These are phyloP conservation scores for Pipra filicauda DNA, from an alignment of 2,113 vertebrate genomes.

Conservation along the genomic window DNA sequence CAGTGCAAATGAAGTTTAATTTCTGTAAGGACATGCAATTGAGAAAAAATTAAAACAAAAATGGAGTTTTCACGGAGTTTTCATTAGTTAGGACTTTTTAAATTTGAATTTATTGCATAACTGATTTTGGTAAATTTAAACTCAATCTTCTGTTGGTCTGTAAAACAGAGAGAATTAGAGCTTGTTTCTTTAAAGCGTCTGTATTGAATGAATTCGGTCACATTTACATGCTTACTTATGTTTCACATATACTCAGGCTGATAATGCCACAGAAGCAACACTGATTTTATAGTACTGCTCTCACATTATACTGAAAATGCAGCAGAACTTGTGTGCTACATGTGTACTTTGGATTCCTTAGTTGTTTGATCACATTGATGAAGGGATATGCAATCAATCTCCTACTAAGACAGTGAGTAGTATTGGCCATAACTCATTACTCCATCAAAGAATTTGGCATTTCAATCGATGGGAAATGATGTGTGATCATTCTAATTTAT, in stretches of 20 bases:
- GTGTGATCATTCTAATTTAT: slow-evolving; percentile 90
- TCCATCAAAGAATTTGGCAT: slow-evolving; percentile 85
- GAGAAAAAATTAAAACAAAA: neutral
- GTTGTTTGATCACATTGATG: slow-evolving; percentile 80
- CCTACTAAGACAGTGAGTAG: slow-evolving; percentile 82
- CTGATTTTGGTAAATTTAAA: neutral
- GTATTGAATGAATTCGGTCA: neutral
- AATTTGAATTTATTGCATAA: neutral
- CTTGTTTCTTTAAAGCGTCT: neutral
- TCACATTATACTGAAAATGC: slow-evolving; percentile 5
- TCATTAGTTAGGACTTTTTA: neutral
- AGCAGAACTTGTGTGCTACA: slow-evolving; percentile 53
- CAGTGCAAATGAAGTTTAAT: neutral
- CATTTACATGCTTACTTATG: neutral
- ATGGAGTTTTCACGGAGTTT: neutral
- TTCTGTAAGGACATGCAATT: neutral
- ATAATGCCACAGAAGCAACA: slow-evolving; percentile 4
- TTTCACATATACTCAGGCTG: neutral
- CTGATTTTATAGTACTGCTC: neutral
- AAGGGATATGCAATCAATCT: slow-evolving; percentile 83
- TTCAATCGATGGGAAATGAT: slow-evolving; percentile 89
- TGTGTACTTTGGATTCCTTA: slow-evolving; percentile 71
- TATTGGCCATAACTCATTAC: slow-evolving; percentile 86
- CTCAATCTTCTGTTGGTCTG: neutral
- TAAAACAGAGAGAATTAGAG: neutral